These are phyloP conservation scores for Calycopis cecrops DNA, from an alignment of 1,140 invertebrate genomes.

Conservation along the genomic window DNA sequence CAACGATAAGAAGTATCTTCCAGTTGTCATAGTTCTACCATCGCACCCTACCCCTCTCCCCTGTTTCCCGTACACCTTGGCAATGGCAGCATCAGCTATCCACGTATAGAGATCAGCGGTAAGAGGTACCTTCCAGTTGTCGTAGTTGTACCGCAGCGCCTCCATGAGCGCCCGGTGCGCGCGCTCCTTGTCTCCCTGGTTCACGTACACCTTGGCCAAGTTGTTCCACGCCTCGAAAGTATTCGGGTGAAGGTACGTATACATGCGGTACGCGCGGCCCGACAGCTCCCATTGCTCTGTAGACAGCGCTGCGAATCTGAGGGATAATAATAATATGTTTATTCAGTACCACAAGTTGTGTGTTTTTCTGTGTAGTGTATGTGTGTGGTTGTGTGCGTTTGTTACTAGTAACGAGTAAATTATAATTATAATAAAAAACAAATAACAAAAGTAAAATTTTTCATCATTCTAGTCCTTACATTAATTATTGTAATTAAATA, in stretches of 20 bases:
- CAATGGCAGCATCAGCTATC: too few relatives aligned
- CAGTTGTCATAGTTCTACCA: conserved; percentile 97
- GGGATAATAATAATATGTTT: too few relatives aligned
- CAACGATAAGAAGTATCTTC: conserved; percentile 76
- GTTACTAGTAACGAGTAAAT: too few relatives aligned
- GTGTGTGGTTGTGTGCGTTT: too few relatives aligned
- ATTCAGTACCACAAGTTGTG: too few relatives aligned
- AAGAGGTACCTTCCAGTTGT: conserved; percentile 89
- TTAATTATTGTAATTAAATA: too few relatives aligned
- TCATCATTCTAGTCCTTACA: too few relatives aligned
- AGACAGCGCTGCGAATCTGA: conserved; percentile 86
- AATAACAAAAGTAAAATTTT: too few relatives aligned
- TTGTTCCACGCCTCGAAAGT: conserved; percentile 99
- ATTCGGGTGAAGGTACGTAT: conserved; percentile 90
- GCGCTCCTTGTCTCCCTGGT: conserved; percentile 88
- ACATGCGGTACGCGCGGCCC: conserved; percentile 89
- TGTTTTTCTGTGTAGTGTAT: too few relatives aligned
- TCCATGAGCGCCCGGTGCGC: conserved; percentile 91
- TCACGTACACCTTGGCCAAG: conserved; percentile 93
- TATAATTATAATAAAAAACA: too few relatives aligned
- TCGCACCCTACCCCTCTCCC: conserved; percentile 89
- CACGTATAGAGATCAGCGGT: too few relatives aligned
- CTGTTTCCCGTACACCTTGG: conserved; percentile 92
- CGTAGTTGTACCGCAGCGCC: conserved; percentile 94
- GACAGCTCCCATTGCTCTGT: conserved; percentile 89